Evolutionary conservation across 2,797 vertebrate species (phyloP).

Genomic region (Sebastes hubbsi): DNA sequence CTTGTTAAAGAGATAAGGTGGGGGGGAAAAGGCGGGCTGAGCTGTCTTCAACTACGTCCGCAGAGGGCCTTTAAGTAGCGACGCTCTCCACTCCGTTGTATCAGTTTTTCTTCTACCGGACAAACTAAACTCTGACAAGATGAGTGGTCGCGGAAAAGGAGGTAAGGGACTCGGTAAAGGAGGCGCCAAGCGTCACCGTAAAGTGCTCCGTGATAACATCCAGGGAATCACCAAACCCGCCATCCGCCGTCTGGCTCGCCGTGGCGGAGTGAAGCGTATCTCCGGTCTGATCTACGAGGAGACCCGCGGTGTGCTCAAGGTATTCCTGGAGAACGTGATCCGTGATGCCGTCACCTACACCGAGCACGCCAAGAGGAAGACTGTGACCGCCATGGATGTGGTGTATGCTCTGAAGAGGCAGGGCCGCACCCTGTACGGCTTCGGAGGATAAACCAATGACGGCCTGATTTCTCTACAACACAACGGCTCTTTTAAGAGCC

Average conservation of each 20-base stretch:
- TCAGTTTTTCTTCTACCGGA: neutral
- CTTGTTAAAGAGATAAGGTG: too few relatives aligned
- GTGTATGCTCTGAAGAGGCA: slow-evolving; percentile 32
- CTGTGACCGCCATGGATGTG: slow-evolving; percentile 20
- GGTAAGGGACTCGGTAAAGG: neutral
- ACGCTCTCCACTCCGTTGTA: rapidly evolving
- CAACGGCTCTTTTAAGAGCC: neutral
- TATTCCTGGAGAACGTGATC: slow-evolving; percentile 47
- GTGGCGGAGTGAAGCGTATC: slow-evolving; percentile 22
- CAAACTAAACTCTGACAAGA: neutral
- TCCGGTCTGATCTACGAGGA: slow-evolving; percentile 47
- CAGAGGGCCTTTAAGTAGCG: rapidly evolving
- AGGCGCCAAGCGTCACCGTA: neutral
- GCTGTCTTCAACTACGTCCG: neutral
- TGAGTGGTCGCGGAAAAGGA: neutral
- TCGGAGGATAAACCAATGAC: slow-evolving; percentile 49
- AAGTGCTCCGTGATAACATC: slow-evolving; percentile 27
- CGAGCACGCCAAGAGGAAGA: slow-evolving; percentile 47
- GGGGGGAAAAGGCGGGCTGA: neutral
- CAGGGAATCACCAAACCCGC: slow-evolving; percentile 47
- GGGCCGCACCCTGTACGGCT: slow-evolving; percentile 30
- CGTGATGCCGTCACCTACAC: slow-evolving; percentile 45
- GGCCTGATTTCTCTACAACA: slow-evolving; percentile 38
- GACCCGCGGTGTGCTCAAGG: slow-evolving; percentile 39
- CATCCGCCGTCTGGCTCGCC: slow-evolving; percentile 28